phyloP scores from a whole-genome alignment of 2,888 invertebrate genomes.

The Pristionchus maxplancki region DNA sequence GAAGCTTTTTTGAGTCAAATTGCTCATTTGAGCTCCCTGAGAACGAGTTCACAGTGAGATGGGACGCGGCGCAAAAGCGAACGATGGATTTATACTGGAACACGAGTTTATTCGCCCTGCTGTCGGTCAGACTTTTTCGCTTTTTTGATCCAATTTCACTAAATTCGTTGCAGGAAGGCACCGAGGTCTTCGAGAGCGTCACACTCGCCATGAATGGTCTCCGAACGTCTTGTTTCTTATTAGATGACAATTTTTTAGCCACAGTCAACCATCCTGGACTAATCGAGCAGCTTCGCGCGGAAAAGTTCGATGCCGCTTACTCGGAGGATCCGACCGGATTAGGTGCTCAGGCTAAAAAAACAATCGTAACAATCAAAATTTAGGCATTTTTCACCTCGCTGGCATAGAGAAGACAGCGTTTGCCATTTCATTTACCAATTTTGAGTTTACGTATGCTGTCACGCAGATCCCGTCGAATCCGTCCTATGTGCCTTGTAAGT shows the following conservation, averaged over 20 bases:
- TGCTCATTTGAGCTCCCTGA: neutral
- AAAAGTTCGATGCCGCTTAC: conserved; percentile 5
- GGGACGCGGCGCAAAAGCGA: neutral
- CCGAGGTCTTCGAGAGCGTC: neutral
- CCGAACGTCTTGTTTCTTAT: neutral
- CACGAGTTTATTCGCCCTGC: neutral
- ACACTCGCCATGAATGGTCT: neutral
- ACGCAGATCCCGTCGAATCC: neutral
- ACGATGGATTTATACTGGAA: conserved; percentile 5
- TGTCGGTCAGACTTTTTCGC: too few species aligned
- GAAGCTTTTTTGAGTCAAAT: neutral
- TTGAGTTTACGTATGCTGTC: neutral
- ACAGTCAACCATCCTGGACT: neutral
- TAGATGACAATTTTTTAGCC: neutral
- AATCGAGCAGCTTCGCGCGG: neutral
- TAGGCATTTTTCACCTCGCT: neutral
- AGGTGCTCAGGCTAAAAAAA: neutral
- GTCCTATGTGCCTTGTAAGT: neutral
- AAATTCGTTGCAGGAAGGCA: neutral
- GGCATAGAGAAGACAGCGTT: conserved; percentile 11
- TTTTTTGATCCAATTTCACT: too few species aligned
- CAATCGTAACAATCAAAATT: too few species aligned
- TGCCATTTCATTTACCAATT: neutral
- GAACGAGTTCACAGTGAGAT: neutral
- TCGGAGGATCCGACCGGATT: neutral